A percentile compares a stretch with the other conserved stretches of the same genome.
phyloP scores from a whole-genome alignment of 2,113 vertebrate genomes.

The Xenus cinereus region DNA sequence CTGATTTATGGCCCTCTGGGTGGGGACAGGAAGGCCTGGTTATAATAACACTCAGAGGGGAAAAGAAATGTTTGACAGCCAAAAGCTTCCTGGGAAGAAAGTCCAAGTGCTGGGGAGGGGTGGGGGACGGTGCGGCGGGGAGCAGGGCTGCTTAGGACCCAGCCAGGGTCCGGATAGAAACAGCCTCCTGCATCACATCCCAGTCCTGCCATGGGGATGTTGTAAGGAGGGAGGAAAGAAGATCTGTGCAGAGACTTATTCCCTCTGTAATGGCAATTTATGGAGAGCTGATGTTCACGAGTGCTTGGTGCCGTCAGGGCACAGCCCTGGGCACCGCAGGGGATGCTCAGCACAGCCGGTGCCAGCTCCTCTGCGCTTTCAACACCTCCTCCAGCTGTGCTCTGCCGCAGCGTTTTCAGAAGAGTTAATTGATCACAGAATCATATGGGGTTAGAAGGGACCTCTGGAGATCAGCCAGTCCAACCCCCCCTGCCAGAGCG shows the following conservation, averaged over 20 bases:
- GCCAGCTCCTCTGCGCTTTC: rapidly evolving
- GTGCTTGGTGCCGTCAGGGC: not conserved
- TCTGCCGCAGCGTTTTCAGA: not conserved
- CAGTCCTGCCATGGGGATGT: rapidly evolving
- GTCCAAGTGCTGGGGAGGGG: not conserved
- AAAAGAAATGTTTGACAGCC: not conserved
- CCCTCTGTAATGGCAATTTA: not conserved
- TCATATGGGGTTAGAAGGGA: too few species aligned
- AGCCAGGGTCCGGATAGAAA: not conserved
- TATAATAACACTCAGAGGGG: not conserved
- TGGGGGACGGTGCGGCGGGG: rapidly evolving
- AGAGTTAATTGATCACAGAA: not conserved
- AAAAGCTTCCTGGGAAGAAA: not conserved
- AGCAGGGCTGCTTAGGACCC: not conserved
- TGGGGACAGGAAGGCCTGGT: conserved; percentile 17
- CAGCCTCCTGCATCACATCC: not conserved
- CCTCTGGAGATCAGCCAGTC: too few species aligned
- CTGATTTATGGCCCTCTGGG: not conserved
- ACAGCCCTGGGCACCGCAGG: not conserved
- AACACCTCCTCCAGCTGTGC: not conserved
- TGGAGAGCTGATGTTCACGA: not conserved
- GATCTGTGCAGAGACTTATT: not conserved
- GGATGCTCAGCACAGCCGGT: not conserved
- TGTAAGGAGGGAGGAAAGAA: not conserved
- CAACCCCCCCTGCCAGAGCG: too few species aligned